These are phyloP conservation scores for Pseudonaja textilis DNA, from an alignment of 2,113 vertebrate genomes.

Conservation along the genomic window DNA sequence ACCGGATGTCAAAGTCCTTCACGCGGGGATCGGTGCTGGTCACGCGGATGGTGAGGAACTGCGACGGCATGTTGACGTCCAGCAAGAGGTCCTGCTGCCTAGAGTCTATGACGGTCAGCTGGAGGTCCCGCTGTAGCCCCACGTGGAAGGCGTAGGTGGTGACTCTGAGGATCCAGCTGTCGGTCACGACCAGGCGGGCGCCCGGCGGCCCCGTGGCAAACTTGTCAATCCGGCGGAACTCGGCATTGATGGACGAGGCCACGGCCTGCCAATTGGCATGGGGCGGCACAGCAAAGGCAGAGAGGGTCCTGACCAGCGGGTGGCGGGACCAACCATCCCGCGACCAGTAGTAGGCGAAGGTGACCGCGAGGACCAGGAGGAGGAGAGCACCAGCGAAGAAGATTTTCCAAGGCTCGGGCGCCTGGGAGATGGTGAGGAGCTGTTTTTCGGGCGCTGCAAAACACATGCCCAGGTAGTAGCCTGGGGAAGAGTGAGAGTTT, in stretches of 20 bases:
- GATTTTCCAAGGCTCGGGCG: constrained; percentile 74
- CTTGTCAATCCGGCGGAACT: constrained; percentile 92
- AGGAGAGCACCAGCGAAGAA: constrained; percentile 74
- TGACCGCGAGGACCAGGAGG: constrained; percentile 68
- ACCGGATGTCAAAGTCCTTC: constrained; percentile 86
- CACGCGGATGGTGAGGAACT: constrained; percentile 88
- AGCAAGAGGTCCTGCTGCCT: constrained; percentile 85
- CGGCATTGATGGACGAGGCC: constrained; percentile 83
- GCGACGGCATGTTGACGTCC: constrained; percentile 80
- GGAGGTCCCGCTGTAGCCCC: constrained; percentile 85
- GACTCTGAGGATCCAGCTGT: constrained; percentile 92
- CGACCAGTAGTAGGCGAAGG: constrained; percentile 83
- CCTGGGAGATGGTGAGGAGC: constrained; percentile 71
- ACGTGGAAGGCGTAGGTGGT: constrained; percentile 83
- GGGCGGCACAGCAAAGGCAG: constrained; percentile 68
- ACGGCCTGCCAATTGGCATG: constrained; percentile 79
- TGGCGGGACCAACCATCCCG: constrained; percentile 77
- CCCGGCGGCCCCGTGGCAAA: constrained; percentile 85
- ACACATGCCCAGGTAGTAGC: constrained; percentile 93
- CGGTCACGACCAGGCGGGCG: constrained; percentile 86
- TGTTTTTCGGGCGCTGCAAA: constrained; percentile 86
- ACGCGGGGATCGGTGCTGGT: constrained; percentile 76
- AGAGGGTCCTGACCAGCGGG: constrained; percentile 76
- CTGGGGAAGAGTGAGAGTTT: constrained; percentile 62
- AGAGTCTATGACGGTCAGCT: constrained; percentile 83